phyloP scores from a whole-genome alignment of 2,888 invertebrate species.

The Seladonia tumulorum region DNA sequence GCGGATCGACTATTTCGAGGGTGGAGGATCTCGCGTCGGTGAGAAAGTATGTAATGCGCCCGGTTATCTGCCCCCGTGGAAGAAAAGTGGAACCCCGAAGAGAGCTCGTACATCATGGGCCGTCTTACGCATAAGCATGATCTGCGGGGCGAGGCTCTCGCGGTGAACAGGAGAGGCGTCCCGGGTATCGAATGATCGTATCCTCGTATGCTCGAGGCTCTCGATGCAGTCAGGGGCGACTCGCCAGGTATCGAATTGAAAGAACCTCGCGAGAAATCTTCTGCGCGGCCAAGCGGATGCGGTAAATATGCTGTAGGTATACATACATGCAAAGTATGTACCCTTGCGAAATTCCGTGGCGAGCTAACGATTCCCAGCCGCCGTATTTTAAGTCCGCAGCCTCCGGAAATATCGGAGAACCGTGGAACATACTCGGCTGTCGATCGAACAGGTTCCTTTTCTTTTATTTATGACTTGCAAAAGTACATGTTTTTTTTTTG shows the following conservation, averaged over 20 bases:
- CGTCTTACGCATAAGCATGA: slow-evolving; percentile 28
- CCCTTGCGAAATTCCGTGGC: not conserved
- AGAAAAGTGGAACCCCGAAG: slow-evolving; percentile 38
- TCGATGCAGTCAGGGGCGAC: not conserved
- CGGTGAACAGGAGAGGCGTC: not conserved
- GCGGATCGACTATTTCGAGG: not conserved
- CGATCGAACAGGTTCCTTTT: not conserved
- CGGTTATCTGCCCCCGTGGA: not conserved
- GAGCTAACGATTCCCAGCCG: not conserved
- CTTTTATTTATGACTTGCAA: no score
- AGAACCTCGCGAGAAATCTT: slow-evolving; percentile 5
- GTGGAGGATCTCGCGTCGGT: not conserved
- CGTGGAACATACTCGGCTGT: not conserved
- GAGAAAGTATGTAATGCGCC: not conserved
- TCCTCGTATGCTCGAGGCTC: not conserved
- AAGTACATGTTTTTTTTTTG: no score
- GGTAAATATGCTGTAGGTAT: not conserved
- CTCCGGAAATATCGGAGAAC: not conserved
- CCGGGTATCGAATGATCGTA: not conserved
- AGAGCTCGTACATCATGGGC: slow-evolving; percentile 55
- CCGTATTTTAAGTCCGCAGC: not conserved
- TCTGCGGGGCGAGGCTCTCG: not conserved
- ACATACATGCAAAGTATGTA: not conserved
- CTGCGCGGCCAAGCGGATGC: not conserved
- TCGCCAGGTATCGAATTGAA: not conserved